Percentiles rank a stretch among this genome's conserved stretches.
phyloP scores from a whole-genome alignment of 2,888 invertebrate species.

The Eupithecia tripunctaria region DNA sequence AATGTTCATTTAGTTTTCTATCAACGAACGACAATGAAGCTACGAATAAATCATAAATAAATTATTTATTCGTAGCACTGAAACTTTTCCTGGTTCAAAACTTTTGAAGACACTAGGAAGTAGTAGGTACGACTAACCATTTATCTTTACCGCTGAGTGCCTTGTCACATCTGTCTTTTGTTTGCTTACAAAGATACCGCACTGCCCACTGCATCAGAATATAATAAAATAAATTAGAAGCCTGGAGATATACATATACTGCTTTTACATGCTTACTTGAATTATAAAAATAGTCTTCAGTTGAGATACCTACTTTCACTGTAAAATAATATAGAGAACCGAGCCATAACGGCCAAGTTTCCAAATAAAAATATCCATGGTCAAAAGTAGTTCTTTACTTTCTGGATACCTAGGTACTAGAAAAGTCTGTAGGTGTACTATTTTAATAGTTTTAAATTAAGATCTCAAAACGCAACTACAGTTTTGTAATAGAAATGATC shows the following conservation, averaged over 20 bases:
- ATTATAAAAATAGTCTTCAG: too few species aligned
- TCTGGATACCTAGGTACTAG: too few species aligned
- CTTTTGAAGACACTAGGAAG: conserved; percentile 44
- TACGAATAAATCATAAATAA: too few species aligned
- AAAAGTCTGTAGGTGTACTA: too few species aligned
- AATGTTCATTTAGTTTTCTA: too few species aligned
- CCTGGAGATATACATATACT: conserved; percentile 40
- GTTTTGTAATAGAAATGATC: too few species aligned
- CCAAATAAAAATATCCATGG: neutral
- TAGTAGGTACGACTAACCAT: conserved; percentile 68
- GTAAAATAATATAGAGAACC: neutral
- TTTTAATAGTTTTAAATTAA: too few species aligned
- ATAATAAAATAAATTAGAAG: conserved; percentile 45
- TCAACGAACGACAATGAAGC: neutral
- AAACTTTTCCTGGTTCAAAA: conserved; percentile 66
- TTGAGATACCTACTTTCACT: too few species aligned
- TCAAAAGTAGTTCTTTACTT: too few species aligned
- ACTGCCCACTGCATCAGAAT: conserved; percentile 63
- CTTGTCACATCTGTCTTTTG: conserved; percentile 63
- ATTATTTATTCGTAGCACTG: neutral
- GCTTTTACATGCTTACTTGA: neutral
- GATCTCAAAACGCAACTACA: too few species aligned
- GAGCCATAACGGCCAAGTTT: neutral
- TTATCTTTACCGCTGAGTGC: conserved; percentile 60
- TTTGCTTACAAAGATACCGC: conserved; percentile 62